Evolutionary conservation across 2,797 vertebrate species (phyloP).

Genomic region (Parauchenoglanis punctatus): DNA sequence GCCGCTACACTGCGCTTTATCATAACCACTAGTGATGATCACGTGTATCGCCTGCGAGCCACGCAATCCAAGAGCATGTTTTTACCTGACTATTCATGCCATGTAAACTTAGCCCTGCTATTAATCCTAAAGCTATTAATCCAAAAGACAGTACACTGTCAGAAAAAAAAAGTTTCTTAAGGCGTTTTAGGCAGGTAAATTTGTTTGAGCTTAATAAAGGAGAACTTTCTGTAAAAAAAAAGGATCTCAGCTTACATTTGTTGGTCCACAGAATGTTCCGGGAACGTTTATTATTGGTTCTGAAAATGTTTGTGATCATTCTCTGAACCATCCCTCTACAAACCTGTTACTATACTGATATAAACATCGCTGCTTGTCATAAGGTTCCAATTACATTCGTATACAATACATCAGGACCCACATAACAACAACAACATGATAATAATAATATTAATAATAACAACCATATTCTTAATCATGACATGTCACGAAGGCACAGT

Average conservation of each 20-base stretch:
- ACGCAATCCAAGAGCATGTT: neutral
- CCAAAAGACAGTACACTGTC: neutral
- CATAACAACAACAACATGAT: neutral
- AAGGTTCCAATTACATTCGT: neutral
- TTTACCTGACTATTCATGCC: constrained; percentile 3
- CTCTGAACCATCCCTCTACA: neutral
- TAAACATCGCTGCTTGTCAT: neutral
- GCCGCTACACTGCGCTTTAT: neutral
- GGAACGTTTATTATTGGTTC: neutral
- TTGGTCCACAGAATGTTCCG: neutral
- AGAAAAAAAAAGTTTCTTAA: neutral
- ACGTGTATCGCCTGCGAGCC: neutral
- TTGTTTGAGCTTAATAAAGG: neutral
- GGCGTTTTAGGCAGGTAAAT: neutral
- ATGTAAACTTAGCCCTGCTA: neutral
- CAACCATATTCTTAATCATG: neutral
- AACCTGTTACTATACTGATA: constrained; percentile 18
- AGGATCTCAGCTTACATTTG: neutral
- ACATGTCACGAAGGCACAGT: neutral
- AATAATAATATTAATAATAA: neutral
- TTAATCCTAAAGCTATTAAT: neutral
- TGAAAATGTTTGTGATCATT: neutral
- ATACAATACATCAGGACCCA: neutral
- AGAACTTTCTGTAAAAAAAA: neutral
- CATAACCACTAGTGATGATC: neutral